These are phyloP conservation scores for Cerastis leucographa DNA, from an alignment of 2,888 invertebrate genomes.

Conservation along the genomic window DNA sequence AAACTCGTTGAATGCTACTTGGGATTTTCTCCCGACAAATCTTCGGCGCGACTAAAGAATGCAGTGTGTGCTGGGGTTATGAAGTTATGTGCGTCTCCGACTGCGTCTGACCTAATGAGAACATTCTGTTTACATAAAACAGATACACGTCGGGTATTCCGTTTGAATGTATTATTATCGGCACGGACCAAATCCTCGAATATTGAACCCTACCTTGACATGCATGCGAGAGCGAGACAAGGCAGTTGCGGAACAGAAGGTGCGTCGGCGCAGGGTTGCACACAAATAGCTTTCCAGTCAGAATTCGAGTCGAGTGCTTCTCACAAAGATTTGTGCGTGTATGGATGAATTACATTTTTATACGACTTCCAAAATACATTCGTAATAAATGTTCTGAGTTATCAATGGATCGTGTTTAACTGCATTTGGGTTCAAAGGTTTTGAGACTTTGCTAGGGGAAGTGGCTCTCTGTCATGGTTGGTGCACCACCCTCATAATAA, in stretches of 20 bases:
- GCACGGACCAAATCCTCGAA: constrained; percentile 87
- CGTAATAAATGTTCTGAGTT: constrained; percentile 12
- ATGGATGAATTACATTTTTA: constrained; percentile 68
- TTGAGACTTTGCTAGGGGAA: constrained; percentile 34
- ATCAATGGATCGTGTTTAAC: constrained; percentile 23
- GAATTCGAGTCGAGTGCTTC: constrained; percentile 84
- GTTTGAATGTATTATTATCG: constrained; percentile 84
- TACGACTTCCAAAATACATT: constrained; percentile 20
- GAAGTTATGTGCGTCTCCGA: constrained; percentile 69
- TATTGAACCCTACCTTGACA: constrained; percentile 91
- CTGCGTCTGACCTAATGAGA: constrained; percentile 82
- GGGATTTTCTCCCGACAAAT: constrained; percentile 71
- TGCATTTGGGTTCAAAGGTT: constrained; percentile 16
- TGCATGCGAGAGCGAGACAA: constrained; percentile 86
- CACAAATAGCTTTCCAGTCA: constrained; percentile 87
- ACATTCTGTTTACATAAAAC: constrained; percentile 82
- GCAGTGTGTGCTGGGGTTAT: constrained; percentile 53
- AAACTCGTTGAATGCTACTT: constrained; percentile 69
- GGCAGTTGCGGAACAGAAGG: constrained; percentile 83
- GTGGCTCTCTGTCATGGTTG: constrained; percentile 54
- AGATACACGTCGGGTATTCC: constrained; percentile 82
- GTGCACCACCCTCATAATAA: constrained; percentile 51
- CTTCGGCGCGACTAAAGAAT: constrained; percentile 53
- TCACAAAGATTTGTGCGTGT: constrained; percentile 79
- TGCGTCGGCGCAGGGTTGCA: constrained; percentile 86